These are phyloP conservation scores for Epistrophella euchroma DNA, from an alignment of 2,888 invertebrate genomes.

Conservation along the genomic window DNA sequence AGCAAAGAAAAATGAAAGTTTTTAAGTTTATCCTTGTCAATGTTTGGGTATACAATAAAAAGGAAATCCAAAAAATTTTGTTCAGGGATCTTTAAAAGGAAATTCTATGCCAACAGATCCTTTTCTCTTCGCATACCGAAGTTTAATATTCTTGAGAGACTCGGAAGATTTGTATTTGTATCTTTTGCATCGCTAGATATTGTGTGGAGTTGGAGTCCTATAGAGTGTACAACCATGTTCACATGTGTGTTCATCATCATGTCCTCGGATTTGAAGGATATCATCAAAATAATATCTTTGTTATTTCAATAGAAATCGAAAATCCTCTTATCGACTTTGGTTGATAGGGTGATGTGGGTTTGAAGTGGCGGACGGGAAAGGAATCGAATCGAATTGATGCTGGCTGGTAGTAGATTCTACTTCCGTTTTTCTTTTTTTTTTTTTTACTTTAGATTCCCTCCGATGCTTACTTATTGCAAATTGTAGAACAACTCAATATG, in stretches of 20 bases:
- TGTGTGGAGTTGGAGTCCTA: neutral
- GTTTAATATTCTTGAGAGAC: constrained; percentile 70
- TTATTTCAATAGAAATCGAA: constrained; percentile 76
- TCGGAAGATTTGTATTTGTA: constrained; percentile 51
- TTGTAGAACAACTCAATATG: constrained; percentile 21
- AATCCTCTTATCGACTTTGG: constrained; percentile 74
- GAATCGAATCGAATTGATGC: constrained; percentile 20
- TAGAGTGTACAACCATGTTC: neutral
- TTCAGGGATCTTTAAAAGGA: constrained; percentile 18
- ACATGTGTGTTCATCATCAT: constrained; percentile 54
- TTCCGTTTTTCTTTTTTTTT: constrained; percentile 35
- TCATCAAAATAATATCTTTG: constrained; percentile 76
- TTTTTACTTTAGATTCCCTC: constrained; percentile 13
- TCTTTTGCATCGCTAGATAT: constrained; percentile 32
- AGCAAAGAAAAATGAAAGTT: constrained; percentile 20
- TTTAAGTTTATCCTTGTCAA: constrained; percentile 62
- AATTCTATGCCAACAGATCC: constrained; percentile 29
- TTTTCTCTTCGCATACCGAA: constrained; percentile 38
- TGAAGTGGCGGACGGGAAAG: neutral
- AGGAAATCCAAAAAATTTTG: constrained; percentile 13
- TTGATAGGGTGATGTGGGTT: constrained; percentile 14
- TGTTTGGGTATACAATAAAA: constrained; percentile 29
- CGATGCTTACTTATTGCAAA: constrained; percentile 45
- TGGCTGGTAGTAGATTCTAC: constrained; percentile 29
- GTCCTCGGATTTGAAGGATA: constrained; percentile 73